phyloP scores from a whole-genome alignment of 2,113 vertebrate genomes.

The Hypomesus transpacificus region DNA sequence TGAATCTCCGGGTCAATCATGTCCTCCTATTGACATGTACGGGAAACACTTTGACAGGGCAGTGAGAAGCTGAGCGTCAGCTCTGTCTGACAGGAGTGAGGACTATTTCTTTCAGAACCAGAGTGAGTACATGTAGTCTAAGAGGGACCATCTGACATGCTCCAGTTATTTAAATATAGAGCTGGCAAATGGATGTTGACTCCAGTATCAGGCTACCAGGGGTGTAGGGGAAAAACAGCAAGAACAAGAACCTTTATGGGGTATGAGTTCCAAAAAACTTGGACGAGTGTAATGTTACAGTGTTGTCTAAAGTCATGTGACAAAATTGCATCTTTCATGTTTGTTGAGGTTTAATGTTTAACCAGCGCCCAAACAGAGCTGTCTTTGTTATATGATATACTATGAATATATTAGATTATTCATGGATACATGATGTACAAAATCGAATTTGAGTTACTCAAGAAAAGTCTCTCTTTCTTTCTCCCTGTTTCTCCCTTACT shows the following conservation, averaged over 20 bases:
- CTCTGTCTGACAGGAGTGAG: neutral
- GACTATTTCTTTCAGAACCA: conserved; percentile 17
- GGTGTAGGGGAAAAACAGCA: conserved; percentile 11
- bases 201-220: conserved; percentile 8
- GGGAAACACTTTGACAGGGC: conserved; percentile 1
- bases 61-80: neutral
- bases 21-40: neutral
- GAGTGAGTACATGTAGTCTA: conserved; percentile 5
- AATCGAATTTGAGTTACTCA: neutral
- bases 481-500: too few relatives aligned
- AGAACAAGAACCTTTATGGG: neutral
- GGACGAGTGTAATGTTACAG: too few relatives aligned
- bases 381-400: neutral
- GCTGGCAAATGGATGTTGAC: conserved; percentile 23
- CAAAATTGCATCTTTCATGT: neutral
- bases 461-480: neutral
- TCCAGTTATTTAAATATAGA: conserved; percentile 45
- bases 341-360: neutral
- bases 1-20: too few relatives aligned
- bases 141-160: conserved; percentile 30
- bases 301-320: too few relatives aligned
- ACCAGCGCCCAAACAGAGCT: neutral
- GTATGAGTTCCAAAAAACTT: too few relatives aligned
- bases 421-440: neutral
- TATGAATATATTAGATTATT: neutral